These are phyloP conservation scores for Linnaemya vulpina DNA, from an alignment of 2,888 invertebrate species.

Conservation along the genomic window DNA sequence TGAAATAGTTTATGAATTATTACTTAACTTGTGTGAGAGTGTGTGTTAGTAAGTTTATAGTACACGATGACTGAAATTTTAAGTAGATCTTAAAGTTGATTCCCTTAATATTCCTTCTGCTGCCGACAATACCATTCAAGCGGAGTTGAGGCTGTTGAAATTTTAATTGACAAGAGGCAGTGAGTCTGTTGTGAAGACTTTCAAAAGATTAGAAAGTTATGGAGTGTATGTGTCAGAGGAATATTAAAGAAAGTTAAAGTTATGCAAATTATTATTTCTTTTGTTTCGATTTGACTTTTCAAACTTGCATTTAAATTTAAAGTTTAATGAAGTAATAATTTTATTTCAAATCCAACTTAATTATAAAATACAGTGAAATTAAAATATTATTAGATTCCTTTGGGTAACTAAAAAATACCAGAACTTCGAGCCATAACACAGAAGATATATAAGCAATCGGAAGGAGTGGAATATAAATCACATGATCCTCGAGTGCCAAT, in stretches of 20 bases:
- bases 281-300: no score
- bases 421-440: no score
- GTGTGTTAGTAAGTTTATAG: background rate
- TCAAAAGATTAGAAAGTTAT: background rate
- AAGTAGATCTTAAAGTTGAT: background rate
- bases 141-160: background rate
- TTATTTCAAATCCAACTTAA: no score
- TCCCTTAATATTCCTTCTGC: background rate
- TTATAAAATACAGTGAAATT: no score
- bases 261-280: no score
- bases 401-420: no score
- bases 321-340: no score
- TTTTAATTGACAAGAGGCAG: background rate
- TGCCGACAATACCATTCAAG: background rate
- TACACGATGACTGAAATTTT: background rate
- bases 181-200: background rate
- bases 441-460: no score
- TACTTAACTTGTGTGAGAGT: background rate
- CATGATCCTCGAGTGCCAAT: no score
- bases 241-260: no score
- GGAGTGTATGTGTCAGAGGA: background rate
- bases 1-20: background rate
- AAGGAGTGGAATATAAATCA: no score
- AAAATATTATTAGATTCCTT: no score
- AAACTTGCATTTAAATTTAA: background rate